Evolutionary conservation across 2,888 invertebrate genomes (phyloP), one percentile per base, ranked within the genome.

Genomic region (Helicoverpa assulta): DNA sequence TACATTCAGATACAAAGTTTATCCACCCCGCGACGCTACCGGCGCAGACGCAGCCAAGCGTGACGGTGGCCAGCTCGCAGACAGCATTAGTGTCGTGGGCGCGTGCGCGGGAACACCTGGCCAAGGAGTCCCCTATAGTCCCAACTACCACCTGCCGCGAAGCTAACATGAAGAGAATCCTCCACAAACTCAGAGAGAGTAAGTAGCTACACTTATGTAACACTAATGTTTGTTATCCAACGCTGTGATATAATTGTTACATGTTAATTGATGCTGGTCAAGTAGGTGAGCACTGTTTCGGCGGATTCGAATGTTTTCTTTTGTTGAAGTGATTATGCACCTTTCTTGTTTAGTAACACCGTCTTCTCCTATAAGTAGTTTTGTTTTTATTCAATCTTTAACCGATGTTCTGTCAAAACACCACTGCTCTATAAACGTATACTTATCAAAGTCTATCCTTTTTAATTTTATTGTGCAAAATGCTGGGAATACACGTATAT

Each of bases 121-220:
- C 77, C 67, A 52, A 57, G 43, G 40, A 59, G 50, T 55, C 54
- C 75, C 71, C 50, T 52, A 26, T 26, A 26, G 26, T 26, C 4
- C 26, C 26, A 2, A 26, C 26, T 26, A 55, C 16, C 54, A 58
- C 47, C 69, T 65, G 56, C 29, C 10, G 12, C 50, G 21, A 18
- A 19, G 29, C 26, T 53, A 78, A 67, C 67, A 95, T 95, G 95
- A 95, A 93, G 91, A 92, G 88, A 82, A 88, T 94, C 80, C 87
- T 94, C 80, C 89, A 85, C 70, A 93, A 83, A 81, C 84, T 94
- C 57, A 91, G 86, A 86, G 87, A 92, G 73, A 94, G 95, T 95
- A 79, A 95, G 94, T 94, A 60, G 7, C 65, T 29, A 59, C 54
- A 55, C 56, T 67, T 60, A 58, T 57, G 67, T 69, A 72, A 77